These are phyloP conservation scores for Lasioglossum baleicum DNA, from an alignment of 1,140 invertebrate genomes.

Conservation along the genomic window DNA sequence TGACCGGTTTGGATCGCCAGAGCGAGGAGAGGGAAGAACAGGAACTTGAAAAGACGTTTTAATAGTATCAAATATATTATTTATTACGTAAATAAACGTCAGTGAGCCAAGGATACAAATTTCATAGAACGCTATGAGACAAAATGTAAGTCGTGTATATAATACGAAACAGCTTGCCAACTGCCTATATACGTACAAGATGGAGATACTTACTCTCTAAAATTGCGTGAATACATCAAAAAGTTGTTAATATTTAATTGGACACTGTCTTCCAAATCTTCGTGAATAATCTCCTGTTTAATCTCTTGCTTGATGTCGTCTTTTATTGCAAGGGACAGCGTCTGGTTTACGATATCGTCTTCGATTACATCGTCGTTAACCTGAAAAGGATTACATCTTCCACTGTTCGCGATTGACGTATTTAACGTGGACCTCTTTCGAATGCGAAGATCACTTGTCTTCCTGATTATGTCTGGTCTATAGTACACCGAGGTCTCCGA, in stretches of 20 bases:
- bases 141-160: background rate
- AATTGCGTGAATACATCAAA: slow-evolving; percentile 21
- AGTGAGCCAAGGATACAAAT: background rate
- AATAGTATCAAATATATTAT: slow-evolving; percentile 7
- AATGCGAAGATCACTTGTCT: slow-evolving; percentile 51
- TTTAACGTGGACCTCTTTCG: background rate
- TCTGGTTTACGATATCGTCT: slow-evolving; percentile 11
- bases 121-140: background rate
- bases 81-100: slow-evolving; percentile 27
- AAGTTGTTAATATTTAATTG: background rate
- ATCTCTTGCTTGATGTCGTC: background rate
- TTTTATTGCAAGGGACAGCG: background rate
- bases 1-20: background rate
- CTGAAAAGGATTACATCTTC: background rate
- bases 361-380: background rate
- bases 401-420: too few relatives aligned
- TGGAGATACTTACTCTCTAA: slow-evolving; percentile 39
- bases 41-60: slow-evolving; percentile 11
- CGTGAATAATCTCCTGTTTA: background rate
- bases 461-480: slow-evolving; percentile 49
- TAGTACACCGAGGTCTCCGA: slow-evolving; percentile 38
- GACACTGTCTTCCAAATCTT: background rate
- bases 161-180: background rate
- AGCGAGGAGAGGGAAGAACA: too few relatives aligned
- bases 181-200: background rate